phyloP scores from a whole-genome alignment of 2,888 invertebrate genomes.

The Tipula lateralis region DNA sequence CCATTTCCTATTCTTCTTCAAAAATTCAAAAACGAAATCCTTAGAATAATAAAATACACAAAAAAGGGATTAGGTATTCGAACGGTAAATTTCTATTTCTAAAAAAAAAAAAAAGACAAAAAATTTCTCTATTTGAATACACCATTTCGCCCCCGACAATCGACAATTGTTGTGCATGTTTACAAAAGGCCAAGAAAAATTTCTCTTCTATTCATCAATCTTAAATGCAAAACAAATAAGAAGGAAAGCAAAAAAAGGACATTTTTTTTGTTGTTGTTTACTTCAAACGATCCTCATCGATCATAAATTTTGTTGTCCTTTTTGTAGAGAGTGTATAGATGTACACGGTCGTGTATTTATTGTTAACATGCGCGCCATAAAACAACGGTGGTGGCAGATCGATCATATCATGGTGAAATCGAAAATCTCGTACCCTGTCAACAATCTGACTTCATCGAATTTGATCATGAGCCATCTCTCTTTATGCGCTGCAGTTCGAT shows the following conservation, averaged over 20 bases:
- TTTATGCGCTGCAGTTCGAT: not conserved
- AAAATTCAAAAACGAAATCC: not conserved
- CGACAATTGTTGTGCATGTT: not conserved
- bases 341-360: not conserved
- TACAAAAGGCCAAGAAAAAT: not conserved
- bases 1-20: not conserved
- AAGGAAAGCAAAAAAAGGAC: not conserved
- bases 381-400: not conserved
- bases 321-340: not conserved
- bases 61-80: not conserved
- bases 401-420: not conserved
- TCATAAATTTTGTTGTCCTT: conserved; percentile 4
- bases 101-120: not conserved
- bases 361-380: not conserved
- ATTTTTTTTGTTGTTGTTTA: not conserved
- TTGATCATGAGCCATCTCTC: not conserved
- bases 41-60: not conserved
- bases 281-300: not conserved
- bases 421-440: not conserved
- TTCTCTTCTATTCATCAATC: not conserved
- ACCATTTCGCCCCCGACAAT: not conserved
- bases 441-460: not conserved
- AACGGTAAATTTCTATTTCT: not conserved
- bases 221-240: not conserved
- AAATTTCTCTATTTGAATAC: not conserved